Evolutionary conservation across 1,140 invertebrate genomes (phyloP), one percentile per base, ranked within the genome.

Genomic region (Diploscapter pachys): DNA sequence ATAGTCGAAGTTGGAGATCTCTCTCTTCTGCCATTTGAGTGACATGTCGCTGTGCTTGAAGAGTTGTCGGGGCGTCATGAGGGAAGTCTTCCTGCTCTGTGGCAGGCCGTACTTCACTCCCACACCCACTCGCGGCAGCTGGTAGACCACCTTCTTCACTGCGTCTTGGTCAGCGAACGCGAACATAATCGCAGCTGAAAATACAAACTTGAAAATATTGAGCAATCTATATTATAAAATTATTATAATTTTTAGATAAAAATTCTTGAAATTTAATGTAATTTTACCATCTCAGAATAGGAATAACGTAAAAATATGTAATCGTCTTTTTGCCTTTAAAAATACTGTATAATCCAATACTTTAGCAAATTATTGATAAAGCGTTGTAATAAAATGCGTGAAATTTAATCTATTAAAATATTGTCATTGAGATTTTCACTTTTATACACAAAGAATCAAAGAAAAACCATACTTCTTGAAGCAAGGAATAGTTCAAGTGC

Each of bases 1-100:
- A 87, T 99, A 99, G 86, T 99, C 96, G 87, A 99, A 99, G 88
- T 99, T 99, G 63, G 95, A 96, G 53, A 99, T 98, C 87, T 99
- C 96, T 49, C 97, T 13, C 57, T 78, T 72, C 87, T 98, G 95
- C 96, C 96, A 99, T 88, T 97, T 97, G 88, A 96, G 93, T 3
- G 94, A 98, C 96, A 99, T 99, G 87, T 98, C 98, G 6, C 96
- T 98, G 87, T 95, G 93, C 75, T 95, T 90, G 92, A 98, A 99
- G 79, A 99, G 89, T 85, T 99, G 95, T 55, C 95, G 90, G 0
- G 96, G 95, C 5, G 95, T 95, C 93, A 98, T 98, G 91, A 98
- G 92, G 0, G 95, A 98, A 50, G 96, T 94, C 79, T 94, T 90
- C 82, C 95, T 92, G 73, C 93, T 95, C 89, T 98, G 96, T 51